A percentile compares a stretch with the other conserved stretches of the same genome.
phyloP scores from a whole-genome alignment of 2,888 invertebrate species.

The Pilophorus perplexus region DNA sequence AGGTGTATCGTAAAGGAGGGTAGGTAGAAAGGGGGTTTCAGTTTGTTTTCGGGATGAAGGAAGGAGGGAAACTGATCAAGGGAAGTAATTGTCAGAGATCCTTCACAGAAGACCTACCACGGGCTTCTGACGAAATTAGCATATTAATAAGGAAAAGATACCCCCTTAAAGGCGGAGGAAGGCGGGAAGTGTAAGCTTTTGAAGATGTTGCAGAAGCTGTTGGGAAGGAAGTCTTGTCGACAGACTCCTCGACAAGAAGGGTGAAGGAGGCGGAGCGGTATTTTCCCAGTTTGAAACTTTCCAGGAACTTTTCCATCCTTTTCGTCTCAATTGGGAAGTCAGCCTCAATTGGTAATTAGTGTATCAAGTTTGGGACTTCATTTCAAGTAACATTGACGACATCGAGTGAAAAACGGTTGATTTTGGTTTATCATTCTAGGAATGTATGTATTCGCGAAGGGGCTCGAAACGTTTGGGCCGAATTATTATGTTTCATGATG shows the following conservation, averaged over 20 bases:
- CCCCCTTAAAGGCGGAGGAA: slow-evolving; percentile 15
- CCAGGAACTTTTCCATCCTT: slow-evolving; percentile 14
- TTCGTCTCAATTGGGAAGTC: slow-evolving; percentile 30
- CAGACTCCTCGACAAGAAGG: slow-evolving; percentile 5
- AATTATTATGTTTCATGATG: no score
- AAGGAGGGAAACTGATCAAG: slow-evolving; percentile 41
- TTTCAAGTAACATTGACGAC: neutral
- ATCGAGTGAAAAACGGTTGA: no score
- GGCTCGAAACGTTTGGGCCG: no score
- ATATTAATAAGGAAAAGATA: slow-evolving; percentile 33
- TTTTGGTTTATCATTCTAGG: no score
- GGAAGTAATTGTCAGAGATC: slow-evolving; percentile 42
- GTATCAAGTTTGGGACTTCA: slow-evolving; percentile 27
- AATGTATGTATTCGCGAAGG: no score
- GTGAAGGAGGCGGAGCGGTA: slow-evolving; percentile 1
- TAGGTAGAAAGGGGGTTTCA: neutral
- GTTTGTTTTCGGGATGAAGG: slow-evolving; percentile 26
- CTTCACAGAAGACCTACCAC: slow-evolving; percentile 24
- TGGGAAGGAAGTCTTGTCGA: slow-evolving; percentile 21
- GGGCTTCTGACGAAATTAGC: slow-evolving; percentile 19
- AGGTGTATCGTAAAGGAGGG: neutral
- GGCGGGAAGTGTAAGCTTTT: no score
- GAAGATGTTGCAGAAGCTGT: neutral
- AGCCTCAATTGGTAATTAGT: slow-evolving; percentile 30
- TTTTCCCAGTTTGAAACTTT: slow-evolving; percentile 27